phyloP scores from a whole-genome alignment of 2,888 invertebrate species.

The Stictocephala bisonia region DNA sequence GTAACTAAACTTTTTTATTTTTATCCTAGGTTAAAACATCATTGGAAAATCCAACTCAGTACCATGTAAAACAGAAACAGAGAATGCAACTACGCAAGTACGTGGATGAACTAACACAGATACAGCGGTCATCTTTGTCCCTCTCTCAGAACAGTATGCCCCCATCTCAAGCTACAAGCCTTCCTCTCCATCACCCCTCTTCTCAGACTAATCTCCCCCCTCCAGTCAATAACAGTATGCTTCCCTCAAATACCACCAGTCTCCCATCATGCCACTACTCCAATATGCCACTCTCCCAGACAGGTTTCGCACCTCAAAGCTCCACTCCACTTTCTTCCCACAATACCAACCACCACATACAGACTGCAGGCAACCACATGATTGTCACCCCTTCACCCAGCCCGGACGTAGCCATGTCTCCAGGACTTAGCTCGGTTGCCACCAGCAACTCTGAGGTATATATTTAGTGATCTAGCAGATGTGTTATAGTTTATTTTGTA shows the following conservation, averaged over 20 bases:
- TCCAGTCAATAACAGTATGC: too few relatives aligned
- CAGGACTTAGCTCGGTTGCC: slow-evolving; percentile 44
- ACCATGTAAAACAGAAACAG: slow-evolving; percentile 43
- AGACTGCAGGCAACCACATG: not conserved
- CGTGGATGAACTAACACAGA: slow-evolving; percentile 4
- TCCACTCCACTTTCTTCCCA: not conserved
- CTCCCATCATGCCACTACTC: too few relatives aligned
- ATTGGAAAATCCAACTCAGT: slow-evolving; percentile 45
- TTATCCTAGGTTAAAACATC: slow-evolving; percentile 39
- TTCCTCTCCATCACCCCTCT: not conserved
- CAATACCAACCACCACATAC: not conserved
- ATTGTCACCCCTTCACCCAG: slow-evolving; percentile 1
- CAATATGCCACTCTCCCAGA: too few relatives aligned
- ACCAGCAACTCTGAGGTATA: slow-evolving; percentile 44
- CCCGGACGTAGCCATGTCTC: slow-evolving; percentile 41
- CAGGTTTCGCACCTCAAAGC: too few relatives aligned
- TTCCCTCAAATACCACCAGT: not conserved
- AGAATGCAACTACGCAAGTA: slow-evolving; percentile 44
- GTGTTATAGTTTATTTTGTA: not conserved
- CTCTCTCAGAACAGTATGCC: not conserved
- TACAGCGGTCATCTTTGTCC: not conserved
- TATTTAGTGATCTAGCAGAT: not conserved
- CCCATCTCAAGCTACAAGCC: not conserved
- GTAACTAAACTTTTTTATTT: not conserved
- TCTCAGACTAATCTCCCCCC: too few relatives aligned